Percentiles rank a stretch among this genome's conserved stretches.
Evolutionary conservation across 1,140 invertebrate species (phyloP).

Genomic region (Drosophila lini): DNA sequence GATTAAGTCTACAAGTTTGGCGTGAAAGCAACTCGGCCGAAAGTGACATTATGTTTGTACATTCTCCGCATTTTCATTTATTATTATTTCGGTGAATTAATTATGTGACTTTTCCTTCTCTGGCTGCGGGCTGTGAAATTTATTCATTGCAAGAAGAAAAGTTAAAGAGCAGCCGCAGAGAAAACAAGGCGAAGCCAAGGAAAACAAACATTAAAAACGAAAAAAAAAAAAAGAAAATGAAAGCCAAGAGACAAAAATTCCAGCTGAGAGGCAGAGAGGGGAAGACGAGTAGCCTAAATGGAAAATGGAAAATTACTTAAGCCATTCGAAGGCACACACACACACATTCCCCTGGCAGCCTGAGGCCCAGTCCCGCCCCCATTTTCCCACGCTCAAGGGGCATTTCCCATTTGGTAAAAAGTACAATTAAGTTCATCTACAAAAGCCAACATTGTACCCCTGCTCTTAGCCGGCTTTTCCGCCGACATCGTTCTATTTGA

Average conservation of each 20-base stretch:
- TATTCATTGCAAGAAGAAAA: conserved; percentile 60
- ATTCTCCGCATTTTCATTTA: conserved; percentile 44
- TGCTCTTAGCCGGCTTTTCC: conserved; percentile 10
- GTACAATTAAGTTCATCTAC: conserved; percentile 54
- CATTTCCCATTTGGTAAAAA: conserved; percentile 25
- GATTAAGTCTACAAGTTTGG: conserved; percentile 65
- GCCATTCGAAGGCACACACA: conserved; percentile 29
- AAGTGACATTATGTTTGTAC: conserved; percentile 28
- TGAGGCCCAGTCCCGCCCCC: background rate
- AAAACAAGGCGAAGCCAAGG: conserved; percentile 1
- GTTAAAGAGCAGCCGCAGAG: conserved; percentile 5
- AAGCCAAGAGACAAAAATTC: conserved; percentile 13
- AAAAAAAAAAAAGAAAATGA: conserved; percentile 2
- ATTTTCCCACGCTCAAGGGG: conserved; percentile 16
- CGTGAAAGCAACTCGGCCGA: conserved; percentile 31
- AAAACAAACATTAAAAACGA: conserved; percentile 34
- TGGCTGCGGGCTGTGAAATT: conserved; percentile 51
- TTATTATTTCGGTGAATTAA: conserved; percentile 74
- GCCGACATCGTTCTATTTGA: conserved; percentile 59
- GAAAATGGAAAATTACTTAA: conserved; percentile 52
- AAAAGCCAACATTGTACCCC: conserved; percentile 2
- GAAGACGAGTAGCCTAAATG: conserved; percentile 27
- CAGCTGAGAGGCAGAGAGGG: background rate
- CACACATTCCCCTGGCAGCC: background rate
- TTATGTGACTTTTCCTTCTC: conserved; percentile 35